Evolutionary conservation across 2,113 vertebrate species (phyloP).

Genomic region (Triplophysa rosa): DNA sequence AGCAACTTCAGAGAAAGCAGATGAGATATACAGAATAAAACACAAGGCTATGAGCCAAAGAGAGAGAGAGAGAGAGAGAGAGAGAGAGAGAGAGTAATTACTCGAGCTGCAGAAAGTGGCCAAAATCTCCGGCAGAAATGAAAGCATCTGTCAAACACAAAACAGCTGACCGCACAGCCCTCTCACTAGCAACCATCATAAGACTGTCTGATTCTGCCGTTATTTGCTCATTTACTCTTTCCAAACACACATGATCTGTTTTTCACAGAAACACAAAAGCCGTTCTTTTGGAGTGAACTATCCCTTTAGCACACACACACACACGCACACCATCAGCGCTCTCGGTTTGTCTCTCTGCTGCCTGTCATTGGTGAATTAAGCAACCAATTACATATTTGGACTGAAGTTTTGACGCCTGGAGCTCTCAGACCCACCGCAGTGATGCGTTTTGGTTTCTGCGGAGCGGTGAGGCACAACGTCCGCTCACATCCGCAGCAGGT

Average conservation of each 20-base stretch:
- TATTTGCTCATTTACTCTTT: no score
- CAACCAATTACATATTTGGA: neutral
- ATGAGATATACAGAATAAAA: neutral
- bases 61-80: slow-evolving; percentile 58
- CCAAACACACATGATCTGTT: no score
- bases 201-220: no score
- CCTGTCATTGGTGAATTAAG: neutral
- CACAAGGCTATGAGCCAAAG: slow-evolving; percentile 36
- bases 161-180: neutral
- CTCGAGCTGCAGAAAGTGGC: neutral
- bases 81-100: slow-evolving; percentile 4
- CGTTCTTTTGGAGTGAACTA: no score
- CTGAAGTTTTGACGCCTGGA: neutral
- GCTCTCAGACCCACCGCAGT: neutral
- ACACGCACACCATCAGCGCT: no score
- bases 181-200: neutral
- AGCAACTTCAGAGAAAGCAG: neutral
- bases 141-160: slow-evolving; percentile 23
- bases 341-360: neutral
- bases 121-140: neutral
- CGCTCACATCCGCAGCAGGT: neutral
- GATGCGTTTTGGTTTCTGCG: neutral
- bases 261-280: neutral
- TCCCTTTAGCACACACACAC: no score
- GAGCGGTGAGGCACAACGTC: neutral